A percentile compares a stretch with the other conserved stretches of the same genome.
Conservation (phyloP, 2,113 vertebrate genomes). For the Syngnathus typhle region DNA sequence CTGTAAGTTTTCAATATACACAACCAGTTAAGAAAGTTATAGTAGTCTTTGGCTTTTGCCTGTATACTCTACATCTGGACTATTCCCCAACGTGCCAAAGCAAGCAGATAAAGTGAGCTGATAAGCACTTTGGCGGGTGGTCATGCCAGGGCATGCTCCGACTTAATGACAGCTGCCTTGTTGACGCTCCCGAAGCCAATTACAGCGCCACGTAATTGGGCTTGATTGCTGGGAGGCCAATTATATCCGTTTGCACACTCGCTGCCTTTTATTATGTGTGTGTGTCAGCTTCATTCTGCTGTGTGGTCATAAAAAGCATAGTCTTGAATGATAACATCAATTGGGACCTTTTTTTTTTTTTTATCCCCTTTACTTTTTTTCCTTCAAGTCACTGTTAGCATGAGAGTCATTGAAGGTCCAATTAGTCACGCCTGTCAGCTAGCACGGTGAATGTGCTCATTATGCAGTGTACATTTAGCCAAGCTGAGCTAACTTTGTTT, state of each 20-base stretch:
- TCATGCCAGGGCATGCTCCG: slow-evolving; percentile 56
- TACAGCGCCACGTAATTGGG: slow-evolving; percentile 56
- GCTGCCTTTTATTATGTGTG: slow-evolving; percentile 38
- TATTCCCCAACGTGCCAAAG: background rate
- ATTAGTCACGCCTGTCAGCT: slow-evolving; percentile 35
- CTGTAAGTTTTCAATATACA: background rate
- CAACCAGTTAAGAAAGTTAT: background rate
- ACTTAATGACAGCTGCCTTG: slow-evolving; percentile 57
- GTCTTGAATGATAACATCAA: slow-evolving; percentile 45
- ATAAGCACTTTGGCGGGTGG: slow-evolving; percentile 55
- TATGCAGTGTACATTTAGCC: slow-evolving; percentile 28
- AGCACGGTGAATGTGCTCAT: slow-evolving; percentile 48
- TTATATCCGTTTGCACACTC: slow-evolving; percentile 47
- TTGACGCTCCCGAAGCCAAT: slow-evolving; percentile 59
- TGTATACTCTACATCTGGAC: background rate
- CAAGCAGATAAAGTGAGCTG: slow-evolving; percentile 46
- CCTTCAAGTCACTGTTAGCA: slow-evolving; percentile 1
- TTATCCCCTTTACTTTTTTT: background rate
- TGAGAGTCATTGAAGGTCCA: slow-evolving; percentile 35
- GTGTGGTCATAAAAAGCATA: slow-evolving; percentile 40
- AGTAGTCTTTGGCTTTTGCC: background rate
- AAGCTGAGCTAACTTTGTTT: slow-evolving; percentile 30
- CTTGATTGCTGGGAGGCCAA: slow-evolving; percentile 66
- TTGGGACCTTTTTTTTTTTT: slow-evolving; percentile 6
- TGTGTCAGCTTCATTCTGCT: slow-evolving; percentile 33